Conservation (phyloP, 2,888 invertebrate species). For the Trimorus sp. region DNA sequence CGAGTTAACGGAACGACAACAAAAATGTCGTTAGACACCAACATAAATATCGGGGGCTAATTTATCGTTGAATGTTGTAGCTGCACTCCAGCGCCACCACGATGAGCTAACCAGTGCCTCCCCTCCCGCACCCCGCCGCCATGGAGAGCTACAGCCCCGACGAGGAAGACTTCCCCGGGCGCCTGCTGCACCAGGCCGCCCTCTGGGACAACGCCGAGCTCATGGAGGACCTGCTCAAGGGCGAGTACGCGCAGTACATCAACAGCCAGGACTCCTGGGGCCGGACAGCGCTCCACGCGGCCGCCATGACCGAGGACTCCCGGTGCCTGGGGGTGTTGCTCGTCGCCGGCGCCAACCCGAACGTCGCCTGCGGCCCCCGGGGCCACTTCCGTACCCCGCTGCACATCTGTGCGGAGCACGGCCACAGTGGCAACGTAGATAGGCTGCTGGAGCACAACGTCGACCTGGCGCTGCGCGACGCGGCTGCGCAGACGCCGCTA, state of each 20-base stretch:
- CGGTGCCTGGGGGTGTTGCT: conserved; percentile 89
- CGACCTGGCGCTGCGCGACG: conserved; percentile 85
- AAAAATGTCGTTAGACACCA: too few species aligned
- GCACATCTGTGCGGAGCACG: conserved; percentile 91
- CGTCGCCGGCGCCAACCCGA: conserved; percentile 87
- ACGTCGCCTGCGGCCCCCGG: conserved; percentile 86
- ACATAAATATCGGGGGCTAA: too few species aligned
- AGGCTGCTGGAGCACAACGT: conserved; percentile 87
- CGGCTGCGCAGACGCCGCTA: conserved; percentile 87
- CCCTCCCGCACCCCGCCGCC: not conserved
- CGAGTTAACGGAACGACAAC: too few species aligned
- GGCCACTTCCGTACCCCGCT: conserved; percentile 90
- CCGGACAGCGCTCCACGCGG: conserved; percentile 91
- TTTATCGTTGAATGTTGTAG: not conserved
- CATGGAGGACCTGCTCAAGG: conserved; percentile 89
- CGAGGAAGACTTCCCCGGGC: conserved; percentile 90
- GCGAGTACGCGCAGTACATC: conserved; percentile 85
- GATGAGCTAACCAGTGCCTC: conserved; percentile 6
- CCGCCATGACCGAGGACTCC: conserved; percentile 90
- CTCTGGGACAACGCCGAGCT: conserved; percentile 94
- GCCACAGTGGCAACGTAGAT: conserved; percentile 87
- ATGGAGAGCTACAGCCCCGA: conserved; percentile 89
- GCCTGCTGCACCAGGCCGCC: conserved; percentile 91
- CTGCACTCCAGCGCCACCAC: not conserved
- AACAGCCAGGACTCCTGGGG: conserved; percentile 89